phyloP scores from a whole-genome alignment of 2,797 vertebrate species.

The Chromis chromis region DNA sequence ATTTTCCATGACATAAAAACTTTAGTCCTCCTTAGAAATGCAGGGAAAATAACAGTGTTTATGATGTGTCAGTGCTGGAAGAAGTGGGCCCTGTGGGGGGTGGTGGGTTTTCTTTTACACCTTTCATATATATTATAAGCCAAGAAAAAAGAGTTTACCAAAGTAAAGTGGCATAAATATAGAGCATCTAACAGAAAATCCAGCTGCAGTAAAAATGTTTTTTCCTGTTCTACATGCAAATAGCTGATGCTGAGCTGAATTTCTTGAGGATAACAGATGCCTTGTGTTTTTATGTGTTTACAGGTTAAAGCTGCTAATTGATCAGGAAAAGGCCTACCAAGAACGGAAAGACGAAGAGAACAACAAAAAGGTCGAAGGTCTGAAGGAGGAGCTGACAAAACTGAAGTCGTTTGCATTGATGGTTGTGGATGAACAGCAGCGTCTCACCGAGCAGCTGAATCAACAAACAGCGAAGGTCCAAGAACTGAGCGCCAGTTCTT shows the following conservation, averaged over 20 bases:
- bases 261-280: conserved; percentile 1
- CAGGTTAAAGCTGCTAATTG: conserved; percentile 94
- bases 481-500: conserved; percentile 85
- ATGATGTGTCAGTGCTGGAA: conserved; percentile 59
- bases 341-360: conserved; percentile 91
- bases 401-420: conserved; percentile 96
- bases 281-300: conserved; percentile 28
- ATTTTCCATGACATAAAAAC: conserved; percentile 79
- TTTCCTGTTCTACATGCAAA: neutral
- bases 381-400: conserved; percentile 94
- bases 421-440: conserved; percentile 97
- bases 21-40: conserved; percentile 57
- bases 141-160: neutral
- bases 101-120: conserved; percentile 24
- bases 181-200: neutral
- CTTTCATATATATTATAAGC: conserved; percentile 22
- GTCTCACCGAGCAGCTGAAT: conserved; percentile 88
- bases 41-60: conserved; percentile 68
- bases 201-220: neutral
- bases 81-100: conserved; percentile 37
- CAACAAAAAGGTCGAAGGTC: conserved; percentile 85
- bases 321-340: conserved; percentile 91
- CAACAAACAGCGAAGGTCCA: conserved; percentile 90
- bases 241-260: conserved; percentile 1
- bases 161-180: neutral